Evolutionary conservation across 1,140 invertebrate species (phyloP), one percentile per base, ranked within the genome.

Genomic region (Drosophila ogumai): DNA sequence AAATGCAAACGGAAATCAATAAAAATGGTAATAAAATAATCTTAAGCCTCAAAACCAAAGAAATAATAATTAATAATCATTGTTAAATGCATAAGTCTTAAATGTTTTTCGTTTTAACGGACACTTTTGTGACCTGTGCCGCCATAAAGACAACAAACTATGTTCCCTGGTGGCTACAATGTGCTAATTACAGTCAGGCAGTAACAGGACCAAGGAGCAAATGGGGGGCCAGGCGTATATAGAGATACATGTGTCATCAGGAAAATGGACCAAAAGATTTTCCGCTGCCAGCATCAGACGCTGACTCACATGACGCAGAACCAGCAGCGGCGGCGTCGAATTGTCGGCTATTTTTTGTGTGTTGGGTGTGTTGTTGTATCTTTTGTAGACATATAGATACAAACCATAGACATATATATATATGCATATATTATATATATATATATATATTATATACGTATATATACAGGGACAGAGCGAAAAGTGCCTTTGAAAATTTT

Each of bases 231-330:
- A 56, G 12, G 17, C 36, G 50, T 5, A 50, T 13, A n/a, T n/a
- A 28, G 28, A 28, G 28, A 28, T 32, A 15, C 17, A 74, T 76
- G 73, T 75, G 55, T 66, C 49, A 49, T 52, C 60, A 69, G 68
- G 74, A 67, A 58, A 59, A 61, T 55, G 65, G 47, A 71, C 47
- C 72, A 77, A 50, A 63, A 75, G 59, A 80, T 65, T 74, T 87
- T 87, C 63, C 79, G 60, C 52, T 75, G 79, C 65, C 74, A 58
- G 58, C 54, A 38, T 15, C 34, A 38, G 71, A 34, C 32, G 65
- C 58, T 88, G 85, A 88, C 85, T 88, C 85, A 88, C 85, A 88
- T 88, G 85, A 90, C 85, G 85, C 85, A 88, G 85, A 88, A 85
- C 71, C 64, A 57, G 55, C 75, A 60, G 54, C 67, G n/a, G 47